Base-by-base conservation (phyloP, 2,113 vertebrate species). In the Colistium nudipinnis region DNA sequence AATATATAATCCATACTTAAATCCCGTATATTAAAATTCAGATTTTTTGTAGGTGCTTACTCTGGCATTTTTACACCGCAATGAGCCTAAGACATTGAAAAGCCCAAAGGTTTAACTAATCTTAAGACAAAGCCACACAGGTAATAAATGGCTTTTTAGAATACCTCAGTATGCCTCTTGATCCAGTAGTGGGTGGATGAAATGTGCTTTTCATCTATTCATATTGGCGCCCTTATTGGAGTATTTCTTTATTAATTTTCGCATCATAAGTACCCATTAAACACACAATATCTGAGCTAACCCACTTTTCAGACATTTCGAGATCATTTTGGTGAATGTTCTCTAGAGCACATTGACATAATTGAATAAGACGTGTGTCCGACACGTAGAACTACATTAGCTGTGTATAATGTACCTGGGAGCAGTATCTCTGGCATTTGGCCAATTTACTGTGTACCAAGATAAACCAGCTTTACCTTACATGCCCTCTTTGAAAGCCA, bases 391-490 rank as follows among this genome's bases (percentile, higher is more conserved):
- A 38, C 17, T 28, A 19, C n/a, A n/a, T n/a, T n/a, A n/a, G n/a
- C n/a, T n/a, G n/a, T n/a, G n/a, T n/a, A n/a, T n/a, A n/a, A n/a
- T n/a, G 8, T 7, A 17, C 31, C 9, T 12, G 19, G 35, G 20
- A 33, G 28, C 33, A 49, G 30, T 39, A 36, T 36, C 16, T 36
- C 14, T 53, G 44, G 59, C 31, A 22, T 38, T 41, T 43, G 5
- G 35, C 20, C 56, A 56, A 3, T 48, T 44, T 55, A 25, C 27
- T 51, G 5, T 24, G 30, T 3, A 36, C 35, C 9, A 31, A 49
- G 35, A 65, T 61, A 71, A 78, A 7, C 6, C 28, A 7, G n/a
- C 41, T 16, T 65, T 1, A 41, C 67, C 57, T 11, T 6, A 28
- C 1, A 20, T 65, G 62, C 41, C 59, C 28, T 17, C 39, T 35